A percentile compares a stretch with the other conserved stretches of the same genome.
Conservation (phyloP, 2,113 vertebrate species). For the Bufo gargarizans region DNA sequence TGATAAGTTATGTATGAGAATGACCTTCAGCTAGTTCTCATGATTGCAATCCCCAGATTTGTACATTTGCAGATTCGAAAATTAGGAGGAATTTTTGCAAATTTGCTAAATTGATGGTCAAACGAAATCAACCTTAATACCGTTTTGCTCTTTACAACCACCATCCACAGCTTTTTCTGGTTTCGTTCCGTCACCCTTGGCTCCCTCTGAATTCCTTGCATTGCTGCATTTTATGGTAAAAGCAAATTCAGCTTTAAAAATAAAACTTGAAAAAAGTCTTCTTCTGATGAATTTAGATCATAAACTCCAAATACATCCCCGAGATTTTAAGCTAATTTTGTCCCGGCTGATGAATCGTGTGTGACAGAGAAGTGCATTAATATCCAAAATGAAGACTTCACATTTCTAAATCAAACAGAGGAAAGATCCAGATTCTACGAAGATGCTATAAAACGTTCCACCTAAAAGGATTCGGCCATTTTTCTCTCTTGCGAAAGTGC, state of each 20-base stretch:
- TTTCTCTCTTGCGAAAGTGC: slow-evolving; percentile 9
- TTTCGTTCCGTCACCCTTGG: not conserved
- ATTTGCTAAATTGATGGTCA: no score
- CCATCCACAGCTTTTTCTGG: not conserved
- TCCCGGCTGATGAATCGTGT: not conserved
- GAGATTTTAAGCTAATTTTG: slow-evolving; percentile 32
- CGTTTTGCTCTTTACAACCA: no score
- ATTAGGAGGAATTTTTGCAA: no score
- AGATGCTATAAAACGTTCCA: not conserved
- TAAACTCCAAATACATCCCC: slow-evolving; percentile 5
- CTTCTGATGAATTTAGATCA: slow-evolving; percentile 10
- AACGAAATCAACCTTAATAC: no score
- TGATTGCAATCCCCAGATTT: no score
- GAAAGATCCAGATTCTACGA: not conserved
- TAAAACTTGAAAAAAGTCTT: not conserved
- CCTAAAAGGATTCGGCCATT: slow-evolving; percentile 30
- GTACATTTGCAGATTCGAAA: no score
- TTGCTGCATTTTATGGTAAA: no score
- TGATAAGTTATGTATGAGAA: no score
- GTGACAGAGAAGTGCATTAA: not conserved
- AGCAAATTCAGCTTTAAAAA: no score
- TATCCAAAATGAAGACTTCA: not conserved
- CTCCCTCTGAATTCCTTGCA: not conserved
- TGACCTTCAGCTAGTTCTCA: no score
- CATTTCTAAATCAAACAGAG: not conserved